These are phyloP conservation scores for Cybosia mesomella DNA, from an alignment of 2,888 invertebrate genomes.

Conservation along the genomic window DNA sequence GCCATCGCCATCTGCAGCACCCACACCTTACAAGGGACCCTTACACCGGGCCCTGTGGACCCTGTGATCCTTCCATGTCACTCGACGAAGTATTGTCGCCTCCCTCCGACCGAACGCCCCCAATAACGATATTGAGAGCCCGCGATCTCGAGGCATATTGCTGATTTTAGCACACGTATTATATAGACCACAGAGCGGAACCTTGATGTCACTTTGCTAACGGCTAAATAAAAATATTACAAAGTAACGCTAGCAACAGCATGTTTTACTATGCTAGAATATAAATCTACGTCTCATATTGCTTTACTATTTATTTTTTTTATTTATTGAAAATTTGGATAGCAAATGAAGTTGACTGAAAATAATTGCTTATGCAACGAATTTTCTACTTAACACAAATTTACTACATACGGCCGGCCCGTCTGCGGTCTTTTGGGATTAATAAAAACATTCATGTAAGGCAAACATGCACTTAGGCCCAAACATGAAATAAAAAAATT, in stretches of 20 bases:
- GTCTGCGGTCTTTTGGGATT: conserved; percentile 47
- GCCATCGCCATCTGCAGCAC: conserved; percentile 78
- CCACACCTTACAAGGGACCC: conserved; percentile 59
- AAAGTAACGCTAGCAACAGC: conserved; percentile 37
- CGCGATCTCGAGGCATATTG: conserved; percentile 67
- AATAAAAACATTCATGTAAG: conserved; percentile 37
- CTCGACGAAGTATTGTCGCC: conserved; percentile 58
- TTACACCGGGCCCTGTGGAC: conserved; percentile 25
- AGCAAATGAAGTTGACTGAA: conserved; percentile 11
- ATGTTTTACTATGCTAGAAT: conserved; percentile 17
- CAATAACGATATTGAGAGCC: conserved; percentile 68
- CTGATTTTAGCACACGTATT: conserved; percentile 37
- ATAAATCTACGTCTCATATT: conserved; percentile 26
- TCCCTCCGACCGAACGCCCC: conserved; percentile 57
- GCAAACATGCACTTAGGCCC: conserved; percentile 73
- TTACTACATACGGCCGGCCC: conserved; percentile 37
- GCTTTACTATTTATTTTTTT: conserved; percentile 11
- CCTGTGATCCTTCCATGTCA: conserved; percentile 11
- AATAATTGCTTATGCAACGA: conserved; percentile 14
- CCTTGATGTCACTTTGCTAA: conserved; percentile 18
- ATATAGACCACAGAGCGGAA: conserved; percentile 45
- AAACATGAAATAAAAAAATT: conserved; percentile 78
- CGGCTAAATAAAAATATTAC: conserved; percentile 16
- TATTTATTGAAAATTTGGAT: conserved; percentile 35
- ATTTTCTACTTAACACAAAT: conserved; percentile 33